phyloP scores from a whole-genome alignment of 1,140 invertebrate genomes.

The Megalonaias nervosa region DNA sequence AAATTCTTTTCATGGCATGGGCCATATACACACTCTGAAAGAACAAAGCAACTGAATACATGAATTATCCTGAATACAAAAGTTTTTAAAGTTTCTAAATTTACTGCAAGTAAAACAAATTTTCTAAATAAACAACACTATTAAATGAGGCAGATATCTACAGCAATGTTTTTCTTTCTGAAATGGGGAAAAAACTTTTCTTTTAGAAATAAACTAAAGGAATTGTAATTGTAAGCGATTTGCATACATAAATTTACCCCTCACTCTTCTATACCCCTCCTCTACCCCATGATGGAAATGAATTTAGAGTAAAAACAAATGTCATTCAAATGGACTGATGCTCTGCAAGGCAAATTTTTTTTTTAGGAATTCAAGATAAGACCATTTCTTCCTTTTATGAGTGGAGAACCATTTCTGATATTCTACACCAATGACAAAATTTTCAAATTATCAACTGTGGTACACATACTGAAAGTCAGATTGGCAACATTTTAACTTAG shows the following conservation, averaged over 20 bases:
- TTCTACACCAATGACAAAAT: too few relatives aligned
- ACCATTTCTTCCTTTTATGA: too few relatives aligned
- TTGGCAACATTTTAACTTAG: too few relatives aligned
- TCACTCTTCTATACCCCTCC: too few relatives aligned
- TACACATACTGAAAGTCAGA: too few relatives aligned
- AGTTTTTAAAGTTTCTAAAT: conserved; percentile 2
- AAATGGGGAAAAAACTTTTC: not conserved
- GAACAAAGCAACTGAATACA: conserved; percentile 28
- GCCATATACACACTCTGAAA: conserved; percentile 87
- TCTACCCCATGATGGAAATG: too few relatives aligned
- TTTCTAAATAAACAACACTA: conserved; percentile 5
- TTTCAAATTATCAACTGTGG: too few relatives aligned
- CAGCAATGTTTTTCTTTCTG: conserved; percentile 14
- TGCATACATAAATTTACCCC: not conserved
- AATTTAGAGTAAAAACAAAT: too few relatives aligned
- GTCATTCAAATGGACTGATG: too few relatives aligned
- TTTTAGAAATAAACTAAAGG: conserved; percentile 13
- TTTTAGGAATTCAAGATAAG: too few relatives aligned
- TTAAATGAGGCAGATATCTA: not conserved
- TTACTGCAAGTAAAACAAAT: not conserved
- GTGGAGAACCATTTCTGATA: too few relatives aligned
- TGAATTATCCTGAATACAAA: conserved; percentile 10
- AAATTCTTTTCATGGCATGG: conserved; percentile 87
- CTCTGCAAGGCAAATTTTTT: too few relatives aligned
- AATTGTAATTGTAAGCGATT: conserved; percentile 3